Base-by-base conservation (phyloP, 2,797 vertebrate genomes). In the Acipenser transmontanus region DNA sequence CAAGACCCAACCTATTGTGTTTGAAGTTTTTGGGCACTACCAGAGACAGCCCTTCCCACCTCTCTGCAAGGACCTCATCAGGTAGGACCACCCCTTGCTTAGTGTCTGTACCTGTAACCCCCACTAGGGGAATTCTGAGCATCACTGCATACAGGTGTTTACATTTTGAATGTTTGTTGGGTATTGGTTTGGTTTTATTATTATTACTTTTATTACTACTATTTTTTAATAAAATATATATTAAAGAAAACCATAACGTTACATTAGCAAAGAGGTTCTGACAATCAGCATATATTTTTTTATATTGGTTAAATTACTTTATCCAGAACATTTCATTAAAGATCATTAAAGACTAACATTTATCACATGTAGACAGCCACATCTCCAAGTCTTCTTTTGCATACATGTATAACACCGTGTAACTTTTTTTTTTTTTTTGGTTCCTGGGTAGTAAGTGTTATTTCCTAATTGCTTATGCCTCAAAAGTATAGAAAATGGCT, bases 11-110 rank as follows among this genome's bases (percentile, higher is more conserved):
- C 97, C 97, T 0, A 95, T 99, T 20, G 95, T 99, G 69, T 99
- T 99, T 47, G 97, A 99, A 74, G 95, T 99, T 72, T 98, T 98
- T 7, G 97, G 97, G 49, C 96, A 98, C 79, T 97, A 97, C 81
- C 97, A 98, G 83, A 97, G 94, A 72, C 95, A 98, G 76, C 93
- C 95, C 6, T 97, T 98, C 67, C 93, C 93, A 0, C 91, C 93
- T 0, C 91, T 97, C 66, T 98, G 94, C 87, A 98, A 97, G 85
- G 96, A 97, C 0, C 86, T 95, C 64, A 90, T 97, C 73, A 98
- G 96, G 97, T 98, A 83, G 57, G 7, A 34, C 34, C 34, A 34
- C 34, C 34, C 34, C 34, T 34, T 34, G 34, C 34, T 34, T 34
- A 34, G 34, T 34, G 2, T 34, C 34, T 34, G 34, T 34, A 34